A percentile compares a stretch with the other conserved stretches of the same genome.
Evolutionary conservation across 2,888 invertebrate genomes (phyloP).

Genomic region (Cremastobaeus sp.): DNA sequence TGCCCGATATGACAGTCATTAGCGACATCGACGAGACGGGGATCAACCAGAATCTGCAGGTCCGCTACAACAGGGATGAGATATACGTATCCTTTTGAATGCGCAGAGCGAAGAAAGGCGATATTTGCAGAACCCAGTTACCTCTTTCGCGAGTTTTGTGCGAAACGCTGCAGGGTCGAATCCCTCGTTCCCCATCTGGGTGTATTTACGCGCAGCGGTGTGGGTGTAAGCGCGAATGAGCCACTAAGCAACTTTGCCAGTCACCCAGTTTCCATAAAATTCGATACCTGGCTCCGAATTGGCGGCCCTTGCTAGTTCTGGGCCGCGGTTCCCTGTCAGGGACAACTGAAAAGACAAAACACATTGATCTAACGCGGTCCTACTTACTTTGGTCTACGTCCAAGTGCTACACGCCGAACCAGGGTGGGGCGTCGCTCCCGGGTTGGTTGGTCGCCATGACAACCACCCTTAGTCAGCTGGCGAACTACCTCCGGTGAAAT

Average conservation of each 20-base stretch:
- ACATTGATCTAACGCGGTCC: too few species aligned
- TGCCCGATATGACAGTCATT: conserved; percentile 94
- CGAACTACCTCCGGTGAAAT: conserved; percentile 67
- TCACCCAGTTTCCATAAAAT: too few species aligned
- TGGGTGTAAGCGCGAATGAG: too few species aligned
- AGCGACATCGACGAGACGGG: conserved; percentile 92
- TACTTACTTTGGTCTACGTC: too few species aligned
- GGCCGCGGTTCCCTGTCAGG: too few species aligned
- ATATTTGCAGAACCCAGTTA: conserved; percentile 63
- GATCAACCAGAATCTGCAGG: conserved; percentile 91
- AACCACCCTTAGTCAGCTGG: conserved; percentile 76
- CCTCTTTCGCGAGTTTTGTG: conserved; percentile 43
- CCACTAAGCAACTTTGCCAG: too few species aligned
- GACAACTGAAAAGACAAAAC: too few species aligned
- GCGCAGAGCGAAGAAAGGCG: conserved; percentile 11
- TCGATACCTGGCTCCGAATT: too few species aligned
- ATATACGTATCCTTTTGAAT: conserved; percentile 93
- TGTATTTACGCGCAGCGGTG: conserved; percentile 62
- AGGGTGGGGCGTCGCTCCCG: conserved; percentile 74
- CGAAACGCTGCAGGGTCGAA: conserved; percentile 1
- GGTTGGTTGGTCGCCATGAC: conserved; percentile 75
- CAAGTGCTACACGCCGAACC: conserved; percentile 66
- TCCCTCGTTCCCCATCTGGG: conserved; percentile 5
- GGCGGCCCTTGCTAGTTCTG: too few species aligned
- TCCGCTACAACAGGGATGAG: conserved; percentile 89